These are phyloP conservation scores for Echinometra lucunter DNA, from an alignment of 53 echinoderm and acorn worm species.

Conservation along the genomic window DNA sequence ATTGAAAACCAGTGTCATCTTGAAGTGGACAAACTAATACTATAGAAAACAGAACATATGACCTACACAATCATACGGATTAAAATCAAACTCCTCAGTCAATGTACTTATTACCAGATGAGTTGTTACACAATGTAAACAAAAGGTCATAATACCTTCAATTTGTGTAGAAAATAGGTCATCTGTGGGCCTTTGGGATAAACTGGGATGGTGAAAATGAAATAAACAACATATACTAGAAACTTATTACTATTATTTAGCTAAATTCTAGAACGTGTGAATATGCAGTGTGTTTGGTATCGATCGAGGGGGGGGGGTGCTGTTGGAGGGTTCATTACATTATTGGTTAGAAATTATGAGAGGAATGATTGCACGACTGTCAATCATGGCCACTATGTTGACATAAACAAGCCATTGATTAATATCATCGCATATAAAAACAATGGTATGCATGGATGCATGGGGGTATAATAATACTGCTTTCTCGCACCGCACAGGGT, in stretches of 20 bases:
- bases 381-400: neutral
- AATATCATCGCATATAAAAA: conserved; percentile 5
- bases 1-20: no score
- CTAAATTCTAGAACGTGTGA: neutral
- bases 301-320: neutral
- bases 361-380: neutral
- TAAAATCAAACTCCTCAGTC: neutral
- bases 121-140: neutral
- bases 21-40: no score
- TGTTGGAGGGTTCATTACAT: neutral
- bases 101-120: neutral
- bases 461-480: neutral
- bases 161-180: neutral
- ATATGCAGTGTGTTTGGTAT: conserved; percentile 8
- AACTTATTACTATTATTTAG: neutral
- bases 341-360: neutral
- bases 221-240: neutral
- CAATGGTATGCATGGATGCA: neutral
- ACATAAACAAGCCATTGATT: conserved; percentile 7
- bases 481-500: neutral
- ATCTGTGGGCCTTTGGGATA: neutral
- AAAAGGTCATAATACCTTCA: neutral
- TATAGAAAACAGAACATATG: neutral
- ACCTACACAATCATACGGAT: neutral
- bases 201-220: neutral